Base-by-base conservation (phyloP, 1,140 invertebrate genomes). In the Gryllus bimaculatus region DNA sequence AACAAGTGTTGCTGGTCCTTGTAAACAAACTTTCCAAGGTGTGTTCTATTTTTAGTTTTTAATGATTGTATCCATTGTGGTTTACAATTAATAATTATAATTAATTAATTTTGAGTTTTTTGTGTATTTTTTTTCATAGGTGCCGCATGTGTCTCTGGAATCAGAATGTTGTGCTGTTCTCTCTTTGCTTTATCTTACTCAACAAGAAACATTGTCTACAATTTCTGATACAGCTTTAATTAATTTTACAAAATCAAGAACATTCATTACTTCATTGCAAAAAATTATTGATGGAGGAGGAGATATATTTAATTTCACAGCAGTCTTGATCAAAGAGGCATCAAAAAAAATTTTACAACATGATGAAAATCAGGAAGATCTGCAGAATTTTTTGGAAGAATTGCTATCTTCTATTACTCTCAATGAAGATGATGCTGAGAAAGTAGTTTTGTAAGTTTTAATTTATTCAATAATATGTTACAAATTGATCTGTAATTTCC, bases 351-450 rank as follows among this genome's bases (percentile, higher is more conserved):
- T 88, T 75, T 84, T 87, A 78, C 83, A 79, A 79, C 82, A 86
- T 79, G 82, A 77, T 8, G 86, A 87, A 78, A 83, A 87, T 49
- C 87, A 85, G 78, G 84, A 84, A 80, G 82, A 82, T 78, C 85
- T 85, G 79, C 83, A 82, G 75, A 83, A 85, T 26, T 83, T 90
- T 78, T 84, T 90, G 10, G 84, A 86, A 73, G 84, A 87, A 20
- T 84, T 92, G 54, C 83, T 92, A 48, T 84, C 86, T 78, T 84
- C 87, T 81, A 82, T 92, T 15, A 86, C 86, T 80, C 84, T 92
- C 26, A 88, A 87, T 81, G 83, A 85, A 54, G 81, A 84, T 78
- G 84, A 86, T 79, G 86, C 85, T 26, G 80, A 82, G 77, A 75
- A 76, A 47, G 80, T 86, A 78, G 82, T 87, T 77, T 81, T 81